These are phyloP conservation scores for Notechis scutatus DNA, from an alignment of 2,113 vertebrate species.

Conservation along the genomic window DNA sequence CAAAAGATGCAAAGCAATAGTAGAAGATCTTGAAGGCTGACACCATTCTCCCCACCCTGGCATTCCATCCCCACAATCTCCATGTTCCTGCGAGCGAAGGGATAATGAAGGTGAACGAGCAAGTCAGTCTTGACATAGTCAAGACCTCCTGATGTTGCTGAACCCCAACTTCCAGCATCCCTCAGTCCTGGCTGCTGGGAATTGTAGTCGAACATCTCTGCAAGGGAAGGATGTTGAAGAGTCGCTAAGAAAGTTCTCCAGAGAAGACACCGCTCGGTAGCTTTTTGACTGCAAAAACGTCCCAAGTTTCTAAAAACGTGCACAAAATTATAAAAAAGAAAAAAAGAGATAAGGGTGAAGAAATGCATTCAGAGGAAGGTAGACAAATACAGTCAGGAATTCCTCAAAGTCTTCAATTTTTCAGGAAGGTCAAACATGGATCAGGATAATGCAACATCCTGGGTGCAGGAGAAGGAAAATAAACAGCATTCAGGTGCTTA, in stretches of 20 bases:
- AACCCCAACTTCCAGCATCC: not conserved
- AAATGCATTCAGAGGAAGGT: not conserved
- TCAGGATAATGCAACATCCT: slow-evolving; percentile 42
- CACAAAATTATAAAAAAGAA: not conserved
- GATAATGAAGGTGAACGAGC: too few species aligned
- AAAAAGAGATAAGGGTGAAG: not conserved
- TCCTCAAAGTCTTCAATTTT: not conserved
- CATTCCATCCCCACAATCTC: too few species aligned
- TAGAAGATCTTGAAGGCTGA: too few species aligned
- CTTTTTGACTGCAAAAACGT: not conserved
- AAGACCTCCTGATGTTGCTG: not conserved
- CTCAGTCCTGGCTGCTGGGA: not conserved
- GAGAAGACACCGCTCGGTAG: not conserved
- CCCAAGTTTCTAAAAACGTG: not conserved
- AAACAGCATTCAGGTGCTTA: slow-evolving; percentile 50
- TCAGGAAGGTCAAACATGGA: slow-evolving; percentile 35
- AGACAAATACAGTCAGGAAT: not conserved
- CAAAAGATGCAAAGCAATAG: too few species aligned
- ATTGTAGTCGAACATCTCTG: not conserved
- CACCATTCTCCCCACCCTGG: too few species aligned
- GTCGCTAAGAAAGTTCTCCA: not conserved
- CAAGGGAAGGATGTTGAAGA: not conserved
- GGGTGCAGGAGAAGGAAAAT: slow-evolving; percentile 25
- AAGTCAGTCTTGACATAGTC: not conserved
- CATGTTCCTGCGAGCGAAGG: too few species aligned